A percentile compares a stretch with the other conserved stretches of the same genome.
These are phyloP conservation scores for Grammomys dolichurus DNA, from an alignment of 2,113 vertebrate genomes.

Conservation along the genomic window DNA sequence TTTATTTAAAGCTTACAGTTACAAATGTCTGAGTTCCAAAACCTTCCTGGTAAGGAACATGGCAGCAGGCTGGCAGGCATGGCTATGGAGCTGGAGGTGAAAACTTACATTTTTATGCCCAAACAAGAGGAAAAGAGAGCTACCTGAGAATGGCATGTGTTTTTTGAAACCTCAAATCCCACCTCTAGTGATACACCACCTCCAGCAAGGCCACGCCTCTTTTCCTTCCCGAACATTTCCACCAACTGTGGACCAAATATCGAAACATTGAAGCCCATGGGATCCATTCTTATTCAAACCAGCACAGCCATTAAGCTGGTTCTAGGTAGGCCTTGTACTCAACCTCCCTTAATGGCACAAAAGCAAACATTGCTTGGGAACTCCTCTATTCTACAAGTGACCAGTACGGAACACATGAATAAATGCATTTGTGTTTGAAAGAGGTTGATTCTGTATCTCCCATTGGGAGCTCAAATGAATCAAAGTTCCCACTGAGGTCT, in stretches of 20 bases:
- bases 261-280: neutral
- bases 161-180: neutral
- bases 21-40: neutral
- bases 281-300: neutral
- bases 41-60: neutral
- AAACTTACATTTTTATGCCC: neutral
- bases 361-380: neutral
- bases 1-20: neutral
- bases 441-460: neutral
- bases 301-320: neutral
- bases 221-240: neutral
- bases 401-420: neutral
- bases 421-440: neutral
- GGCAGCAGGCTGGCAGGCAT: neutral
- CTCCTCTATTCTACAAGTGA: neutral
- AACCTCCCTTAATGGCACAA: neutral
- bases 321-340: neutral
- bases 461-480: neutral
- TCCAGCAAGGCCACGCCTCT: neutral
- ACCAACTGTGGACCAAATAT: neutral
- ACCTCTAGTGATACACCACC: neutral
- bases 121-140: neutral
- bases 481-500: neutral
- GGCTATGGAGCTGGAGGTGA: neutral
- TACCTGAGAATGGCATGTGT: neutral